phyloP scores from a whole-genome alignment of 2,888 invertebrate species.

The Plusia festucae region DNA sequence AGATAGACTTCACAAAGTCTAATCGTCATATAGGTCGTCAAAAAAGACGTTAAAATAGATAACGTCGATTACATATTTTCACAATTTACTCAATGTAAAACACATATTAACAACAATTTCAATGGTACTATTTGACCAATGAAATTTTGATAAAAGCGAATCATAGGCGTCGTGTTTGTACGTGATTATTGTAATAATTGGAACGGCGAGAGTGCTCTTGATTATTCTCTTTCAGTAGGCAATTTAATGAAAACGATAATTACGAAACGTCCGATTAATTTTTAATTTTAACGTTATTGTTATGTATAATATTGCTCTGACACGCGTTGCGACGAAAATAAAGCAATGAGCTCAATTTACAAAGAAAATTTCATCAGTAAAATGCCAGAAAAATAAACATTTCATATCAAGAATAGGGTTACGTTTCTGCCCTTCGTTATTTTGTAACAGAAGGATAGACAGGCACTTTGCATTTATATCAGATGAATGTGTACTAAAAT shows the following conservation, averaged over 20 bases:
- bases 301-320: neutral
- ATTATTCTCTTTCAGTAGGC: constrained; percentile 55
- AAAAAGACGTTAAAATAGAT: neutral
- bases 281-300: constrained; percentile 29
- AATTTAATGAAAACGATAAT: constrained; percentile 58
- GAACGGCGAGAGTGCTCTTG: constrained; percentile 53
- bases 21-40: neutral
- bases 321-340: neutral
- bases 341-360: constrained; percentile 8
- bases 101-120: constrained; percentile 28
- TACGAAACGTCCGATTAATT: constrained; percentile 38
- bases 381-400: constrained; percentile 1
- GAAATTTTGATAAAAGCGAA: constrained; percentile 59
- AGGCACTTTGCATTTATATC: constrained; percentile 1
- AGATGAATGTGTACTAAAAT: constrained; percentile 2
- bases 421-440: constrained; percentile 1
- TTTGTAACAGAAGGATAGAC: neutral
- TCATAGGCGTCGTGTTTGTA: constrained; percentile 48
- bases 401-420: neutral
- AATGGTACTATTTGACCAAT: constrained; percentile 41
- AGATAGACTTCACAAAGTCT: too few relatives aligned
- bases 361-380: neutral
- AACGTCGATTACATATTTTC: neutral
- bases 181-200: constrained; percentile 67
- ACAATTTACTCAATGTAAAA: neutral